Evolutionary conservation across 2,888 invertebrate species (phyloP), one percentile per base, ranked within the genome.

Genomic region (Eilema griseolum): DNA sequence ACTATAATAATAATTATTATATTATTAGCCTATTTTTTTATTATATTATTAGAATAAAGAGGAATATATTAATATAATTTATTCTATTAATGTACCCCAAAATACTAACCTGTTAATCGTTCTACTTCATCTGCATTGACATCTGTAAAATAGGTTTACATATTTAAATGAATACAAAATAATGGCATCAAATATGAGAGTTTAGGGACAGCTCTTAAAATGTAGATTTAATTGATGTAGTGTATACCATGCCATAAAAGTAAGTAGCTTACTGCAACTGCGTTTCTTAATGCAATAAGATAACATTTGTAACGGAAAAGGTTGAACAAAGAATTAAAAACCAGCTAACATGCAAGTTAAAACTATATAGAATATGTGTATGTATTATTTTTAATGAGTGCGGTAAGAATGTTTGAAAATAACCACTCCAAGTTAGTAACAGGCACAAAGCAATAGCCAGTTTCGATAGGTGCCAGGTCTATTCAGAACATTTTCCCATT

Each of bases 91-190:
- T 33, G 23, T 63, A 24, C 26, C 7, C n/a, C 11, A n/a, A 16
- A 7, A n/a, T 52, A 70, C 70, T 66, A 61, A 70, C 70, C 65
- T 70, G 63, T 33, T 66, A 66, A 56, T 52, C 74, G 60, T 24
- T 85, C 86, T 67, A 85, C 70, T 76, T 84, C 84, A 59, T 87
- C 82, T 67, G 31, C 57, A 57, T 41, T 66, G 37, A 26, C 59
- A 66, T 70, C 61, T 65, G 64, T 20, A 24, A 70, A 70, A n/a
- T 14, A 11, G 11, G 23, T 24, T 24, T 41, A 56, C 2, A 16
- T 52, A 56, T 52, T 33, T 24, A 60, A 11, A 46, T 41, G 7
- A 33, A 33, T 14, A 57, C 16, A 24, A 62, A 11, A 37, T 23
- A 56, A 61, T n/a, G 4, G 4, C 23, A 26, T 26, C 0, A 37